Evolutionary conservation across 2,797 vertebrate genomes (phyloP).

Genomic region (Xyrichtys novacula): DNA sequence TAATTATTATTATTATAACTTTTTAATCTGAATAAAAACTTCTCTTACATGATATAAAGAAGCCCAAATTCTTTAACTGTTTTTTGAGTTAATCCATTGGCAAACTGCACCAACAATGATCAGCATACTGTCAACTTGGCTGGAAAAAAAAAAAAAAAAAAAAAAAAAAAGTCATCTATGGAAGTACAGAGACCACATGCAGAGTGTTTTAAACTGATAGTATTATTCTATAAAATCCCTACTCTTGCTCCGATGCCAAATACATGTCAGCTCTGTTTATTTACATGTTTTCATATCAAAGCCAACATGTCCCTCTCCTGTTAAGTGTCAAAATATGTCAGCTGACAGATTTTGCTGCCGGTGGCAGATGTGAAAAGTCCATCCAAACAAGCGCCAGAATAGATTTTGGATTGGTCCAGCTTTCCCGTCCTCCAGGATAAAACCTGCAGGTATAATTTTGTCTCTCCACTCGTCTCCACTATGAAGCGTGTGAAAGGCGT

Average conservation of each 20-base stretch:
- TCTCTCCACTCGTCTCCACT: neutral
- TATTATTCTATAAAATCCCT: neutral
- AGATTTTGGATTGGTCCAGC: slow-evolving; percentile 4
- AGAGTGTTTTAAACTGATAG: neutral
- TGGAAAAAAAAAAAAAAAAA: neutral
- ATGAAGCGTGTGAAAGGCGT: neutral
- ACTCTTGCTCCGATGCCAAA: neutral
- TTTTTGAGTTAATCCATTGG: neutral
- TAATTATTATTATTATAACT: no score
- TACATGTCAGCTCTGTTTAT: slow-evolving; percentile 8
- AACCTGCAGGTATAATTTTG: neutral
- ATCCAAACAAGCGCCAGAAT: slow-evolving; percentile 17
- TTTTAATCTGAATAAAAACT: neutral
- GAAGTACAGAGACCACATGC: neutral
- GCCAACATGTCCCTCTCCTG: neutral
- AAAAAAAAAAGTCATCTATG: slow-evolving; percentile 2
- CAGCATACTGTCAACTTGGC: neutral
- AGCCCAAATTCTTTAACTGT: neutral
- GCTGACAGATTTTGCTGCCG: slow-evolving; percentile 11
- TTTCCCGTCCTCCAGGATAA: neutral
- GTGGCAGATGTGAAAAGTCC: neutral
- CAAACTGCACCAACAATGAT: neutral
- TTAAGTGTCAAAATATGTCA: slow-evolving; percentile 17
- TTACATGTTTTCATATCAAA: slow-evolving; percentile 21
- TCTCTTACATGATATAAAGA: neutral